Conservation (phyloP, 2,888 invertebrate species). For the Cephus pygmeus region DNA sequence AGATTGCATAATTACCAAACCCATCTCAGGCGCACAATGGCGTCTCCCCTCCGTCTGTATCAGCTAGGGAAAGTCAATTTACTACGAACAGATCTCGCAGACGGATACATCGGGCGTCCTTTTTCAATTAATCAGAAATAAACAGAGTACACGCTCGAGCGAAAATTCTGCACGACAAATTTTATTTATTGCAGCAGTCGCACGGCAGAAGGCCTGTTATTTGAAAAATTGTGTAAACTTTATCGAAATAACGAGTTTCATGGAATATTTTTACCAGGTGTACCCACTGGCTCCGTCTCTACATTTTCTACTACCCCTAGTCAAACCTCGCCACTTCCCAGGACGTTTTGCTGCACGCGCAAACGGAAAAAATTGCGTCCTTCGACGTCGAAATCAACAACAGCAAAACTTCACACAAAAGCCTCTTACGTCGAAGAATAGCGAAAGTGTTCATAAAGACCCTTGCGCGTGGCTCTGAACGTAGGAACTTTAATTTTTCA, state of each 20-base stretch:
- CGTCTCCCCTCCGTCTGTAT: not conserved
- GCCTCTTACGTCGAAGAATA: not conserved
- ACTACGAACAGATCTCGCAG: not conserved
- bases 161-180: slow-evolving; percentile 42
- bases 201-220: not conserved
- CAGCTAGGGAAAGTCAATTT: not conserved
- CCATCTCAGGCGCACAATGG: not conserved
- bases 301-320: too few relatives aligned
- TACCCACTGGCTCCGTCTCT: too few relatives aligned
- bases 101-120: not conserved
- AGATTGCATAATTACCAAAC: not conserved
- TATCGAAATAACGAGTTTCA: too few relatives aligned
- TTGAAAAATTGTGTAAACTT: not conserved
- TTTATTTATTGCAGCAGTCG: slow-evolving; percentile 40
- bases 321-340: too few relatives aligned
- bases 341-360: too few relatives aligned
- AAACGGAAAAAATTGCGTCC: too few relatives aligned
- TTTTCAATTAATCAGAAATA: slow-evolving; percentile 45
- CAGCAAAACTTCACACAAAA: too few relatives aligned
- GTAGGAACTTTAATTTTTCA: too few relatives aligned
- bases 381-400: too few relatives aligned
- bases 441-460: not conserved
- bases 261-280: too few relatives aligned
- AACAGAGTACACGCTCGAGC: slow-evolving; percentile 37
- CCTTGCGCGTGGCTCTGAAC: too few relatives aligned